Conservation (phyloP, 2,888 invertebrate genomes). For the Buathra laborator region DNA sequence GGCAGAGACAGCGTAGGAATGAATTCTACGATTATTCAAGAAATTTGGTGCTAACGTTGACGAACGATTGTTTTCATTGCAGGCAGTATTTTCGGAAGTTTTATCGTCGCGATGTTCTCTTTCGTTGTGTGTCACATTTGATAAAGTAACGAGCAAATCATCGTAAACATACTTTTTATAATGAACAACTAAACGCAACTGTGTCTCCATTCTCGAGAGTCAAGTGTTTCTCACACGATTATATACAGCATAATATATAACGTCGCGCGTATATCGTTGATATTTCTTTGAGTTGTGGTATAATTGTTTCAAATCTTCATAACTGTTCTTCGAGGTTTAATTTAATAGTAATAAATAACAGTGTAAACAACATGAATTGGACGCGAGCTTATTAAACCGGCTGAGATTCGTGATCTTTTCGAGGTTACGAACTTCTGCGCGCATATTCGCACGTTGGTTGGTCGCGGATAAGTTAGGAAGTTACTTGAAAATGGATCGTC, state of each 20-base stretch:
- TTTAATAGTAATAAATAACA: background rate
- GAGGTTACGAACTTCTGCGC: background rate
- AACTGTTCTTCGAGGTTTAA: background rate
- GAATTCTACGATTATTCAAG: constrained; percentile 75
- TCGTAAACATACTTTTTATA: constrained; percentile 75
- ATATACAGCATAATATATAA: background rate
- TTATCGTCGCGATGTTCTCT: constrained; percentile 14
- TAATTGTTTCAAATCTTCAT: too few species aligned
- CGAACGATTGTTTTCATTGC: constrained; percentile 13
- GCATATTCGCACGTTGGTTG: background rate
- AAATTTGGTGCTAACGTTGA: constrained; percentile 46
- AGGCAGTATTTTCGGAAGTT: background rate
- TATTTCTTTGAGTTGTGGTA: too few species aligned
- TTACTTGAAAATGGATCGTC: background rate
- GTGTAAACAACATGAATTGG: background rate
- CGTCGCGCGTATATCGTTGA: background rate
- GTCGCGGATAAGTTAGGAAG: background rate
- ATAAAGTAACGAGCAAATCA: constrained; percentile 71
- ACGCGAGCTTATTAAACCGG: background rate
- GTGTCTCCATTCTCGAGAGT: constrained; percentile 41
- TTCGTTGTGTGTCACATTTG: constrained; percentile 57
- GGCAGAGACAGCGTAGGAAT: constrained; percentile 79
- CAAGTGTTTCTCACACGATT: background rate
- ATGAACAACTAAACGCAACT: constrained; percentile 74
- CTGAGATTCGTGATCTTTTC: background rate